phyloP scores from a whole-genome alignment of 2,797 vertebrate species.

The Myotis pilosus region DNA sequence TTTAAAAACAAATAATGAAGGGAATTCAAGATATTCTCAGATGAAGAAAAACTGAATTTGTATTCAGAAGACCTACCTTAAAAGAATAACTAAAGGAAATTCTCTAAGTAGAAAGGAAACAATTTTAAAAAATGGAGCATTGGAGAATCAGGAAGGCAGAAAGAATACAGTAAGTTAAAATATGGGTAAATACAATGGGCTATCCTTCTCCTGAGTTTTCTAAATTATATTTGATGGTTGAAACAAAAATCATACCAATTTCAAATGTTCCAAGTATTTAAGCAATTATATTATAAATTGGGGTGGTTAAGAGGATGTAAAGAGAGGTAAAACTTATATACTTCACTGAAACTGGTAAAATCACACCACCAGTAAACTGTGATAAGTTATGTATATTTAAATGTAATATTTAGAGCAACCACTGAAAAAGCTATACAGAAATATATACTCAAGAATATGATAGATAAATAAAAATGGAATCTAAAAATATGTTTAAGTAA shows the following conservation, averaged over 20 bases:
- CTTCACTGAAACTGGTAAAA: neutral
- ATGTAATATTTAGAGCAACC: neutral
- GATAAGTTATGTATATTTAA: neutral
- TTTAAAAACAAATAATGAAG: too few species aligned
- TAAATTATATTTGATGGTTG: too few species aligned
- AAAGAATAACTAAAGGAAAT: neutral
- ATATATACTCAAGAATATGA: neutral
- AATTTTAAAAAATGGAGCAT: neutral
- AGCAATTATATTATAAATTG: neutral
- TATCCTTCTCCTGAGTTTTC: slow-evolving; percentile 1
- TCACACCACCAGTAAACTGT: neutral
- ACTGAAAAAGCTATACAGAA: neutral
- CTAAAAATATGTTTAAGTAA: slow-evolving; percentile 1
- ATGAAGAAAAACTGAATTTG: neutral
- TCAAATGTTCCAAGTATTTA: too few species aligned
- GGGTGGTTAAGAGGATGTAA: neutral
- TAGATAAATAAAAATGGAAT: slow-evolving; percentile 20
- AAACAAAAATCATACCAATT: too few species aligned
- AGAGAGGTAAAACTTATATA: neutral
- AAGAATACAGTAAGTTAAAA: neutral
- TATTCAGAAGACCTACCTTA: neutral
- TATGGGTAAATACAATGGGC: neutral
- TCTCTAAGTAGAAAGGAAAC: neutral
- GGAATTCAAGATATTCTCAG: neutral
- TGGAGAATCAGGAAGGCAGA: neutral